phyloP scores from a whole-genome alignment of 2,113 vertebrate species.

The Periophthalmodon schlosseri region DNA sequence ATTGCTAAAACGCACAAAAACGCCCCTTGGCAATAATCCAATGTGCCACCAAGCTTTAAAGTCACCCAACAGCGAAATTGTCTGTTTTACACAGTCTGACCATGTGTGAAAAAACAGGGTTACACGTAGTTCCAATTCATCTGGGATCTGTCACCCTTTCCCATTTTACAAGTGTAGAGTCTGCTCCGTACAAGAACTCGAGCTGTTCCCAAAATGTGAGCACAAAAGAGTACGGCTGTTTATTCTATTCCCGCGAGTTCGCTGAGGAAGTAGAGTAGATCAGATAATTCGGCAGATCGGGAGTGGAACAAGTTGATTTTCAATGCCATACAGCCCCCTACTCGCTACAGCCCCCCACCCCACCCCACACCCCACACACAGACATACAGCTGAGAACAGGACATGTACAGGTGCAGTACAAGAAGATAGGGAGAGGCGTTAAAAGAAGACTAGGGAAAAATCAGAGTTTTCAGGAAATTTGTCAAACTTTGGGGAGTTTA shows the following conservation, averaged over 20 bases:
- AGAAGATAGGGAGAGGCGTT: background rate
- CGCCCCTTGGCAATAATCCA: background rate
- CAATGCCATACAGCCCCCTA: slow-evolving; percentile 22
- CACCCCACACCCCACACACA: background rate
- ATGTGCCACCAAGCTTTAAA: background rate
- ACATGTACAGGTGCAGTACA: background rate
- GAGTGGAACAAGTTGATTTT: slow-evolving; percentile 21
- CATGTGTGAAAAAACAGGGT: slow-evolving; percentile 13
- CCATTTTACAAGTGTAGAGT: slow-evolving; percentile 15
- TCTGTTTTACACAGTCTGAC: slow-evolving; percentile 7
- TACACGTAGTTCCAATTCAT: slow-evolving; percentile 14
- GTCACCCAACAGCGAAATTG: slow-evolving; percentile 7
- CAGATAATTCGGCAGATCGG: slow-evolving; percentile 46
- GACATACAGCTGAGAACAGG: background rate
- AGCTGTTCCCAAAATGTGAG: slow-evolving; percentile 22
- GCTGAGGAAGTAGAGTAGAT: slow-evolving; percentile 29
- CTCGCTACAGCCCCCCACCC: slow-evolving; percentile 28
- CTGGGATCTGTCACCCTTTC: slow-evolving; percentile 23
- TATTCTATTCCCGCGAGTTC: slow-evolving; percentile 16
- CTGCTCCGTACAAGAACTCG: slow-evolving; percentile 18
- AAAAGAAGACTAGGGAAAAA: background rate
- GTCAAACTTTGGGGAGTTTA: background rate
- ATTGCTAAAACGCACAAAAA: slow-evolving; percentile 1
- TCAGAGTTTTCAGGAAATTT: background rate
- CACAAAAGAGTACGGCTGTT: slow-evolving; percentile 14